These are phyloP conservation scores for Lucilia sericata DNA, from an alignment of 1,140 invertebrate genomes.

Conservation along the genomic window DNA sequence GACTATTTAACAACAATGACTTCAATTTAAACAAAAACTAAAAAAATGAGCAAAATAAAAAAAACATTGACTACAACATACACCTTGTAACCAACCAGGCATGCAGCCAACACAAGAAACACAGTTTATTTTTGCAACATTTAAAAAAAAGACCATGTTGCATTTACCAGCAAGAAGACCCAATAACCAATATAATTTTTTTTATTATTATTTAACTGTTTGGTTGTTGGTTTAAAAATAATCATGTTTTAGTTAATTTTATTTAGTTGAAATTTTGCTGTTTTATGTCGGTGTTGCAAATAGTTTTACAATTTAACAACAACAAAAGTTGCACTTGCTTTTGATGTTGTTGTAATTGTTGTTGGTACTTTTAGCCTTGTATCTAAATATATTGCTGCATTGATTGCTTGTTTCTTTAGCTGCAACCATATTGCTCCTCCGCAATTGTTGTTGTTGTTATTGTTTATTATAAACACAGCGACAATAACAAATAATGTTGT, in stretches of 20 bases:
- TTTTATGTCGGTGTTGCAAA: not conserved
- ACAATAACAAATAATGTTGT: not conserved
- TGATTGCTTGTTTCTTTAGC: too few relatives aligned
- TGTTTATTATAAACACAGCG: not conserved
- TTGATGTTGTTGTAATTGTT: not conserved
- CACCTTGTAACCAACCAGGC: not conserved
- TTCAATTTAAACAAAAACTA: not conserved
- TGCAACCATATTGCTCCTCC: not conserved
- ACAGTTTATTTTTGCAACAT: not conserved
- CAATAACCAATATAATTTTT: slow-evolving; percentile 36
- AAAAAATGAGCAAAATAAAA: not conserved
- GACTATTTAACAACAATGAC: slow-evolving; percentile 12
- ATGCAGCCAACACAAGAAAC: not conserved
- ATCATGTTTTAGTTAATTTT: slow-evolving; percentile 36
- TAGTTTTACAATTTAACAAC: not conserved
- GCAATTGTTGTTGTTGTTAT: not conserved
- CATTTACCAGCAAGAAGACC: slow-evolving; percentile 7
- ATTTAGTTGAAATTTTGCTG: not conserved
- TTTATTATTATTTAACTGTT: not conserved
- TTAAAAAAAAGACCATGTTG: not conserved
- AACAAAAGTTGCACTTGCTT: not conserved
- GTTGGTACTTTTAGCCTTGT: not conserved
- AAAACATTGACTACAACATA: not conserved
- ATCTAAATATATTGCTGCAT: not conserved
- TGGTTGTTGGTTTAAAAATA: slow-evolving; percentile 7